Percentiles rank a stretch among this genome's conserved stretches.
Conservation (phyloP, 2,113 vertebrate species). For the Natator depressus region DNA sequence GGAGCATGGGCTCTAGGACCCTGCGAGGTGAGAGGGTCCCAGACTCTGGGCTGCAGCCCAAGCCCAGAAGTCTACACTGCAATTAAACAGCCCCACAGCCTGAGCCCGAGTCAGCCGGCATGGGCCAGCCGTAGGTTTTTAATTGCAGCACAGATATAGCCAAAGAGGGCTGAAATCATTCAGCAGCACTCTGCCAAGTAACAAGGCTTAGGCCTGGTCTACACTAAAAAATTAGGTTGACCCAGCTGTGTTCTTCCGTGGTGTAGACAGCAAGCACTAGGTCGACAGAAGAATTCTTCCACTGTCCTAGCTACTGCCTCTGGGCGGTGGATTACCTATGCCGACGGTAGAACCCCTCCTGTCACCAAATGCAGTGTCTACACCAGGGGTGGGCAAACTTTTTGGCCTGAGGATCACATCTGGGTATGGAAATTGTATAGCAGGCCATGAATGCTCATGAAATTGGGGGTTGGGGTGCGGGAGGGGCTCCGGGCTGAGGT, state of each 20-base stretch:
- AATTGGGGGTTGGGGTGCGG: too few species aligned
- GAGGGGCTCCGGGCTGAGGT: too few species aligned
- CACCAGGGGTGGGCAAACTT: not conserved
- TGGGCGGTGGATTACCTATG: not conserved
- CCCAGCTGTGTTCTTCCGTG: not conserved
- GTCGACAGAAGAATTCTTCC: not conserved
- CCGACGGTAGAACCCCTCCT: not conserved
- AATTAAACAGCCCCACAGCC: not conserved
- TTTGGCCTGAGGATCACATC: too few species aligned
- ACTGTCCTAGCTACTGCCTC: not conserved
- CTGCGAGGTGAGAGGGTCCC: not conserved
- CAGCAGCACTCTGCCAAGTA: not conserved
- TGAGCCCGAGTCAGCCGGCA: not conserved
- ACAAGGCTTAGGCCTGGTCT: not conserved
- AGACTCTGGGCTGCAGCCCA: not conserved
- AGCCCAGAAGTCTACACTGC: not conserved
- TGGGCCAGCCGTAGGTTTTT: not conserved
- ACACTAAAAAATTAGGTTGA: not conserved
- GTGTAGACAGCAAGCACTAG: not conserved
- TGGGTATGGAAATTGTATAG: too few species aligned
- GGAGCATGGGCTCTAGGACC: not conserved
- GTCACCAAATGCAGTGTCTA: not conserved
- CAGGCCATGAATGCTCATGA: too few species aligned
- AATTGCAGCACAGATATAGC: not conserved
- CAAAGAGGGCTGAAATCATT: not conserved